These are phyloP conservation scores for Girardia tigrina DNA, from an alignment of 2,888 invertebrate species.

Conservation along the genomic window DNA sequence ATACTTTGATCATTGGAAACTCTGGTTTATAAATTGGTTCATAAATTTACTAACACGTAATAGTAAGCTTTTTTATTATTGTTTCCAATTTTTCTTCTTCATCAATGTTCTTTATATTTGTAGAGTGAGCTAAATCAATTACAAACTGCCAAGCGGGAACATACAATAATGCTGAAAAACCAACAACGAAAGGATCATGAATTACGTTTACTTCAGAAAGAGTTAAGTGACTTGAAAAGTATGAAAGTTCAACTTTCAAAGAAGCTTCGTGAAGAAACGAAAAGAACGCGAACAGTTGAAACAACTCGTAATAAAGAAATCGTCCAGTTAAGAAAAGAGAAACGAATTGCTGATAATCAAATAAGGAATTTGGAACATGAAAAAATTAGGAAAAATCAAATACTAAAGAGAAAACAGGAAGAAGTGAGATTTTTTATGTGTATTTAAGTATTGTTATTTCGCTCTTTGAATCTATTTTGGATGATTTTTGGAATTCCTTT, in stretches of 20 bases:
- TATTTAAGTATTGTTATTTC: too few species aligned
- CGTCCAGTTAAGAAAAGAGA: slow-evolving; percentile 74
- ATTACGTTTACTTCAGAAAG: slow-evolving; percentile 60
- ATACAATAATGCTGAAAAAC: slow-evolving; percentile 66
- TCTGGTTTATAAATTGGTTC: too few species aligned
- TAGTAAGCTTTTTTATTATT: too few species aligned
- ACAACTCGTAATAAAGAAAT: slow-evolving; percentile 67
- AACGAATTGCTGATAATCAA: slow-evolving; percentile 69
- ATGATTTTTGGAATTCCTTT: too few species aligned
- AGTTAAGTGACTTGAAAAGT: slow-evolving; percentile 67
- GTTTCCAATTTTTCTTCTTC: too few species aligned
- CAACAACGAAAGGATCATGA: slow-evolving; percentile 66
- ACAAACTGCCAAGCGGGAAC: slow-evolving; percentile 74
- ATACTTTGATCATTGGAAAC: too few species aligned
- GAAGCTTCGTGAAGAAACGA: slow-evolving; percentile 74
- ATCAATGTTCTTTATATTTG: slow-evolving; percentile 56
- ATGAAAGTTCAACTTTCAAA: slow-evolving; percentile 72
- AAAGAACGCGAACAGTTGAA: slow-evolving; percentile 64
- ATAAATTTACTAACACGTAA: too few species aligned
- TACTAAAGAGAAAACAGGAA: slow-evolving; percentile 57
- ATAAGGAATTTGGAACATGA: slow-evolving; percentile 77
- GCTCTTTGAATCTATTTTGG: too few species aligned
- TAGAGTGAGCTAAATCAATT: slow-evolving; percentile 69
- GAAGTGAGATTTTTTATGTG: slow-evolving; percentile 53
- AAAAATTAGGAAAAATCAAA: slow-evolving; percentile 66